A percentile compares a stretch with the other conserved stretches of the same genome.
Conservation (phyloP, 2,113 vertebrate genomes). For the Paralichthys olivaceus region DNA sequence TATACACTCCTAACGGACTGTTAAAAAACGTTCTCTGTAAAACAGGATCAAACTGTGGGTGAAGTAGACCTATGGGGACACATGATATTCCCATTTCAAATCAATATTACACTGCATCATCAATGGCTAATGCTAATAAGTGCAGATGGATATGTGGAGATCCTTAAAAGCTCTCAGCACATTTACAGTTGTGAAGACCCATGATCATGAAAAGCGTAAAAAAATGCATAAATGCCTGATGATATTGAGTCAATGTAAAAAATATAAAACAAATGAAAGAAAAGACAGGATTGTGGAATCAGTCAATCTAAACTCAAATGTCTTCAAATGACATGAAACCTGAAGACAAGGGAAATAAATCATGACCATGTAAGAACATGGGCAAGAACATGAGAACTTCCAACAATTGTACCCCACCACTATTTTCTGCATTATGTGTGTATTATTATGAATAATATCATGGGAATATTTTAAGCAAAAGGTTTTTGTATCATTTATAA, state of each 20-base stretch:
- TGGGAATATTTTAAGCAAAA: too few relatives aligned
- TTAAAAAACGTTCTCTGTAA: constrained; percentile 9
- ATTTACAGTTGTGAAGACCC: constrained; percentile 8
- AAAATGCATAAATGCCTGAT: neutral
- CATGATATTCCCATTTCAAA: constrained; percentile 21
- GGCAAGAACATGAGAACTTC: too few relatives aligned
- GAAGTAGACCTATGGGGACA: constrained; percentile 26
- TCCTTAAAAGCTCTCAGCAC: constrained; percentile 11
- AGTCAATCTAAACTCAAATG: too few relatives aligned
- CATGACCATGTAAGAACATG: too few relatives aligned
- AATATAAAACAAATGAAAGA: neutral
- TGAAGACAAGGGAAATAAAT: too few relatives aligned
- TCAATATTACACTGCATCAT: constrained; percentile 42
- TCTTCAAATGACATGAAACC: too few relatives aligned
- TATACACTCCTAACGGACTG: neutral
- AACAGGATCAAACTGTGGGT: constrained; percentile 1
- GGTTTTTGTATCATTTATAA: too few relatives aligned
- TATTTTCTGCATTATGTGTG: too few relatives aligned
- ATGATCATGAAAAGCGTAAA: constrained; percentile 3
- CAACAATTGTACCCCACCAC: too few relatives aligned
- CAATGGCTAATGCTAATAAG: constrained; percentile 27
- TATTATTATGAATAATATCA: too few relatives aligned
- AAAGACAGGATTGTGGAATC: too few relatives aligned
- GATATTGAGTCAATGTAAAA: neutral
- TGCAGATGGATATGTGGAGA: constrained; percentile 1